Base-by-base conservation (phyloP, 1,140 invertebrate genomes). In the Aphelenchoides besseyi region DNA sequence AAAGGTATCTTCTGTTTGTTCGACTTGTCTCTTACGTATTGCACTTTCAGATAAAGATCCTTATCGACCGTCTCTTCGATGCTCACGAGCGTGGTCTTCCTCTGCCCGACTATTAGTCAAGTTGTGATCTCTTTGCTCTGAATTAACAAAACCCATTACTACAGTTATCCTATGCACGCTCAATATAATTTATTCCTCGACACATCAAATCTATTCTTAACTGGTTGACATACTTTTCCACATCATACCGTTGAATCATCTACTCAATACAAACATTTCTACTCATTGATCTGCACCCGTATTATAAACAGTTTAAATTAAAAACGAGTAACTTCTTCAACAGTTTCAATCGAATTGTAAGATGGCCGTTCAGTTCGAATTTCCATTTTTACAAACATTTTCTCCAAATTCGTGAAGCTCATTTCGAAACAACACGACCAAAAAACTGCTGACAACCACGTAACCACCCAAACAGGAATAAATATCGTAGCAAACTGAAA, bases 1-100 rank as follows among this genome's bases (percentile, higher is more conserved):
- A n/a, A 2, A 69, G 64, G 16, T 2, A 35, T 12, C 33, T 48
- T 61, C n/a, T 64, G n/a, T 53, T 8, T 23, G n/a, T 59, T 36
- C n/a, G n/a, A 48, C 23, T 66, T 2, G 2, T 26, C 16, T n/a
- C 35, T 33, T 12, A 26, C 1, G 26, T 23, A 12, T 66, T 8
- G 16, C 29, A 23, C 18, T 35, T 69, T 1, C 9, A 69, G 67
- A 69, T 68, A 18, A 69, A 69, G 36, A 71, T 69, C 61, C 12
- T 35, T 16, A 69, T 69, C 3, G 67, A 69, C 16, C 61, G 69
- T n/a, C 16, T 69, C 23, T 69, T 69, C 61, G 67, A 69, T 18
- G 12, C 18, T 1, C 67, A 69, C 16, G 67, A 69, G 32, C 67
- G 67, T 3, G 67, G 63, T n/a, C 63, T 66, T 12, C 18, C 55